Evolutionary conservation across 2,113 vertebrate species (phyloP).

Genomic region (Rattus norvegicus): DNA sequence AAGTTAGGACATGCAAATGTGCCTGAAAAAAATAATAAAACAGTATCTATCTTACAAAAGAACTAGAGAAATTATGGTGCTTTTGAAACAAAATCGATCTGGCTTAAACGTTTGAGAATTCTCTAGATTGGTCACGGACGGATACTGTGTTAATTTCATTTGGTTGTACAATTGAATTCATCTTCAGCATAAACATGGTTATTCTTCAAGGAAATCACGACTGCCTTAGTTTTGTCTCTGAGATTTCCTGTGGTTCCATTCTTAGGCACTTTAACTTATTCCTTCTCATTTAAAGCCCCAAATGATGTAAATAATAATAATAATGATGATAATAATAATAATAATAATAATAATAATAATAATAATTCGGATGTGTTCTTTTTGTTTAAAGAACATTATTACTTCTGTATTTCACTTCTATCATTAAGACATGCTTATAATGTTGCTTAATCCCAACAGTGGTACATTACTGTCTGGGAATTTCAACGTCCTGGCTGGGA

Average conservation of each 20-base stretch:
- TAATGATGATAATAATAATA: too few relatives aligned
- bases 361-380: neutral
- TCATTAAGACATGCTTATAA: neutral
- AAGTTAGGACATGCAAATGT: slow-evolving; percentile 6
- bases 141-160: slow-evolving; percentile 34
- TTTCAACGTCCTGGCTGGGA: neutral
- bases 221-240: neutral
- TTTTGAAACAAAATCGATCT: slow-evolving; percentile 8
- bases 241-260: neutral
- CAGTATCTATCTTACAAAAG: neutral
- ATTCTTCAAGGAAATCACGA: slow-evolving; percentile 31
- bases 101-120: slow-evolving; percentile 2
- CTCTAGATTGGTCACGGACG: neutral
- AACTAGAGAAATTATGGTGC: neutral
- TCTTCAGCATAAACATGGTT: neutral
- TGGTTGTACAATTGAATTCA: slow-evolving; percentile 33
- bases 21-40: neutral
- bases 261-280: neutral
- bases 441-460: neutral
- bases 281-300: neutral
- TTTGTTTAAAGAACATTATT: neutral
- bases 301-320: neutral
- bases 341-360: too few relatives aligned
- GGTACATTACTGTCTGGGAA: neutral
- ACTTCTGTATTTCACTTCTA: neutral